A percentile compares a stretch with the other conserved stretches of the same genome.
Evolutionary conservation across 2,888 invertebrate species (phyloP).

Genomic region (Hirtodrosophila trivittata): DNA sequence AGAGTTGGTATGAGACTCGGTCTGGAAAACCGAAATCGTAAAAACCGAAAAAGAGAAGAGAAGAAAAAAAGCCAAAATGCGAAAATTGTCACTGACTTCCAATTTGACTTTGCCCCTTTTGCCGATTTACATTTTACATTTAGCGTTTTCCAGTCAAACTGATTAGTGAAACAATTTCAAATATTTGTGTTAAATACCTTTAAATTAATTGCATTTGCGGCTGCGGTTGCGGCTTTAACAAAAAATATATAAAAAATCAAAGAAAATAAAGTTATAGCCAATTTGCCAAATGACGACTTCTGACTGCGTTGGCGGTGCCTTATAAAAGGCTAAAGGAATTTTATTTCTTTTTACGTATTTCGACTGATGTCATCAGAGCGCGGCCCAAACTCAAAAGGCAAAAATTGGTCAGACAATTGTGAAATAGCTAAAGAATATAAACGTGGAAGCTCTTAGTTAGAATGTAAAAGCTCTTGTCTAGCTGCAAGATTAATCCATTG

Average conservation of each 20-base stretch:
- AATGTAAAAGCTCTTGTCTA: too few species aligned
- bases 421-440: too few species aligned
- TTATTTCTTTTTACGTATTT: slow-evolving; percentile 6
- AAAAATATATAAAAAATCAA: not conserved
- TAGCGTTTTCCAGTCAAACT: slow-evolving; percentile 39
- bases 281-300: slow-evolving; percentile 8
- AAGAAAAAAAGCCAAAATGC: slow-evolving; percentile 24
- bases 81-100: slow-evolving; percentile 58
- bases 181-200: slow-evolving; percentile 79
- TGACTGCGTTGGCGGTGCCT: slow-evolving; percentile 26
- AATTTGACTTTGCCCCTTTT: slow-evolving; percentile 64
- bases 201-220: slow-evolving; percentile 73
- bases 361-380: not conserved
- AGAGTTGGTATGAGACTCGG: slow-evolving; percentile 28
- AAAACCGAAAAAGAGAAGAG: slow-evolving; percentile 8
- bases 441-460: too few species aligned
- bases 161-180: slow-evolving; percentile 77
- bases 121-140: slow-evolving; percentile 37
- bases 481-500: too few species aligned
- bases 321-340: slow-evolving; percentile 10
- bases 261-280: slow-evolving; percentile 27
- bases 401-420: not conserved
- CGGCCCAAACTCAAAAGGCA: not conserved
- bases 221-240: slow-evolving; percentile 5
- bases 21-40: slow-evolving; percentile 8